Evolutionary conservation across 1,140 invertebrate species (phyloP).

Genomic region (Bombus breviceps): DNA sequence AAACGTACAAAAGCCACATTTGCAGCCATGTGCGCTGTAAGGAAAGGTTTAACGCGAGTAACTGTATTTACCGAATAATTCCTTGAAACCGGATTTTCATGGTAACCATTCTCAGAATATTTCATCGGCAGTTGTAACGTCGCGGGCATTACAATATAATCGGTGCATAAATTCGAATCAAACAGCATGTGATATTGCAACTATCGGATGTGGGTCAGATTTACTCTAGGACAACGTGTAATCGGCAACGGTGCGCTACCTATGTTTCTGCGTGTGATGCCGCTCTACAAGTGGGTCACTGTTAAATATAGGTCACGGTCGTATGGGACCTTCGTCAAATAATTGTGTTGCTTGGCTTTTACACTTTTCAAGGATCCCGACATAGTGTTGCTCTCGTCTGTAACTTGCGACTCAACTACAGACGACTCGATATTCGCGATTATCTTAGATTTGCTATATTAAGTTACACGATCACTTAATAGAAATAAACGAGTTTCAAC

Average conservation of each 20-base stretch:
- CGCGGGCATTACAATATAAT: neutral
- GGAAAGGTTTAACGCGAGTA: too few relatives aligned
- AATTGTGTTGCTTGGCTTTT: slow-evolving; percentile 34
- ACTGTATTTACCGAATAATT: too few relatives aligned
- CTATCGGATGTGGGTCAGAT: slow-evolving; percentile 71
- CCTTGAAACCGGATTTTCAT: neutral
- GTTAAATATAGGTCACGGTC: slow-evolving; percentile 78
- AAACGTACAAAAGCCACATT: too few relatives aligned
- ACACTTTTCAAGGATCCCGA: slow-evolving; percentile 2
- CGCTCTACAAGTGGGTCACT: slow-evolving; percentile 65
- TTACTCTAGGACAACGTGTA: slow-evolving; percentile 70
- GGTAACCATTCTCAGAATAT: neutral
- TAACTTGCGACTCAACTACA: neutral
- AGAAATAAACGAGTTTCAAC: too few relatives aligned
- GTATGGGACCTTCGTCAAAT: slow-evolving; percentile 7
- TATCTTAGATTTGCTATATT: too few relatives aligned
- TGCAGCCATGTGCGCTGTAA: too few relatives aligned
- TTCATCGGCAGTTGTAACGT: neutral
- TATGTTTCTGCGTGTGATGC: slow-evolving; percentile 43
- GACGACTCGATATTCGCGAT: too few relatives aligned
- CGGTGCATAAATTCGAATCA: slow-evolving; percentile 54
- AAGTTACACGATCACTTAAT: too few relatives aligned
- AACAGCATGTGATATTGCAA: slow-evolving; percentile 70
- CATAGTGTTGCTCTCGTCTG: neutral
- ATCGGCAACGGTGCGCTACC: slow-evolving; percentile 34